phyloP scores from a whole-genome alignment of 2,113 vertebrate species.

The Misgurnus anguillicaudatus region DNA sequence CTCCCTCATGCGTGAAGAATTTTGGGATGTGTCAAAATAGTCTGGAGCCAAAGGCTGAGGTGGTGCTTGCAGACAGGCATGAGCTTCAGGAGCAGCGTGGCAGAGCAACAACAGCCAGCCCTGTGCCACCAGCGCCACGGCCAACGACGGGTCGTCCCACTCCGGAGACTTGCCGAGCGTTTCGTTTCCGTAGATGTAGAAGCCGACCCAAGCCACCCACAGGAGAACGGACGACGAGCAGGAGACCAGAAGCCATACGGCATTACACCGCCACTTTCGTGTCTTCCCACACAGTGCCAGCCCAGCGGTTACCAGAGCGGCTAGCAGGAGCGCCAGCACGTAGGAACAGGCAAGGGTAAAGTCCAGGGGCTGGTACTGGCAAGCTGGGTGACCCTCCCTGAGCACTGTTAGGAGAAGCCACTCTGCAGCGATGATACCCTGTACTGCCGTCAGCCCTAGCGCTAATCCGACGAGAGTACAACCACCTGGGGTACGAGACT shows the following conservation, averaged over 20 bases:
- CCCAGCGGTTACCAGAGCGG: constrained; percentile 78
- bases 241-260: constrained; percentile 84
- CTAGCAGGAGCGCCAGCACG: constrained; percentile 83
- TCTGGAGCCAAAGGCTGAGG: constrained; percentile 90
- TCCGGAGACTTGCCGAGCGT: constrained; percentile 78
- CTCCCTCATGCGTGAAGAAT: constrained; percentile 89
- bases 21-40: constrained; percentile 96
- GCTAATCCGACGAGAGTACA: constrained; percentile 85
- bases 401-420: constrained; percentile 92
- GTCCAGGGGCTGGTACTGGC: constrained; percentile 89
- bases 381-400: constrained; percentile 84
- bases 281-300: constrained; percentile 90
- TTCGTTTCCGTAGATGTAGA: constrained; percentile 89
- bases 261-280: constrained; percentile 88
- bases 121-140: constrained; percentile 88
- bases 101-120: constrained; percentile 94
- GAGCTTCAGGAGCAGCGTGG: constrained; percentile 90
- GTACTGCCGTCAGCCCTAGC: constrained; percentile 85
- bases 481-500: constrained; percentile 83
- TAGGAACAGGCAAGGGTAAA: constrained; percentile 90
- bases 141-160: constrained; percentile 90
- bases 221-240: constrained; percentile 86
- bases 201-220: constrained; percentile 93
- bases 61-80: constrained; percentile 84
- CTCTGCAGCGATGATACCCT: constrained; percentile 90